These are phyloP conservation scores for Corythaeola cristata DNA, from an alignment of 2,113 vertebrate species.

Conservation along the genomic window DNA sequence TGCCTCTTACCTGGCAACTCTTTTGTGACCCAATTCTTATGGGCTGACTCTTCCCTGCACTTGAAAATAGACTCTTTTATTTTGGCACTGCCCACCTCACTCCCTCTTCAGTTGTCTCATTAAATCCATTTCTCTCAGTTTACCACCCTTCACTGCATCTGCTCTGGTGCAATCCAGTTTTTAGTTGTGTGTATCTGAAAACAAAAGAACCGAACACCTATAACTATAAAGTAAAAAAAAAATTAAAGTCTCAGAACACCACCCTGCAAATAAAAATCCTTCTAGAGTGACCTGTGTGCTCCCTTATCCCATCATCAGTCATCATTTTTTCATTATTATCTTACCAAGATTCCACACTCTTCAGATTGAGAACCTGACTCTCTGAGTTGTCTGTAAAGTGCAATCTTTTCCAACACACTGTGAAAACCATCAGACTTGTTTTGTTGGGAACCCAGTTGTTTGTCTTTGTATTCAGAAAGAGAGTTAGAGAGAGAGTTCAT, in stretches of 20 bases:
- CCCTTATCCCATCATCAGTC: neutral
- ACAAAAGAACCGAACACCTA: neutral
- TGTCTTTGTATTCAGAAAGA: constrained; percentile 23
- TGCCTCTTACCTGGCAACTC: neutral
- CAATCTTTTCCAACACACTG: neutral
- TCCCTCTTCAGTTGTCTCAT: neutral
- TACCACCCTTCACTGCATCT: neutral
- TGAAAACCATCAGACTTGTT: neutral
- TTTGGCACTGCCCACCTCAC: neutral
- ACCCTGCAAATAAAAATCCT: neutral
- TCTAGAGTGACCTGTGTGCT: neutral
- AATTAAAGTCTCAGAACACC: neutral
- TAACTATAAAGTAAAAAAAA: neutral
- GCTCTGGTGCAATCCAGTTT: neutral
- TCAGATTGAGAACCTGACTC: neutral
- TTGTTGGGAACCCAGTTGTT: constrained; percentile 13
- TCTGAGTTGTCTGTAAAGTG: neutral
- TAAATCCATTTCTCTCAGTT: neutral
- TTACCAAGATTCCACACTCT: neutral
- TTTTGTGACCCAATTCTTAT: neutral
- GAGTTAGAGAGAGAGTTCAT: constrained; percentile 24
- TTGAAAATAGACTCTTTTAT: neutral
- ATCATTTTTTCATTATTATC: neutral
- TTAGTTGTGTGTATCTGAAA: neutral
- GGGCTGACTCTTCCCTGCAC: neutral